Evolutionary conservation across 2,797 vertebrate genomes (phyloP).

Genomic region (Clarias platycephalus): DNA sequence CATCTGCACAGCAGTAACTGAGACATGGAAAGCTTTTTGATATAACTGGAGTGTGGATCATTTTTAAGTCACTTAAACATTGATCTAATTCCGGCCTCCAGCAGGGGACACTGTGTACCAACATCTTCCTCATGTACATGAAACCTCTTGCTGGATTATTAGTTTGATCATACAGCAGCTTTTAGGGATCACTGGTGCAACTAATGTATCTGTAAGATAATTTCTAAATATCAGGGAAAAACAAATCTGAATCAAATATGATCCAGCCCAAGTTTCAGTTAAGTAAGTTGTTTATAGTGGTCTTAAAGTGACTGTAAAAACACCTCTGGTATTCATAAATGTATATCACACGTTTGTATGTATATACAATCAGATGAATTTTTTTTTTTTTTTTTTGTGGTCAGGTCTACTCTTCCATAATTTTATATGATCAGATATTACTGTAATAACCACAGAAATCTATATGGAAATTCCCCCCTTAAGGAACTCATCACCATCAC

Average conservation of each 20-base stretch:
- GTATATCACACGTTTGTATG: no score
- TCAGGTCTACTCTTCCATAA: neutral
- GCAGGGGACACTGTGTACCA: constrained; percentile 19
- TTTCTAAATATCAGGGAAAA: neutral
- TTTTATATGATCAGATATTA: neutral
- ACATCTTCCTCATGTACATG: neutral
- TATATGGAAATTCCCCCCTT: neutral
- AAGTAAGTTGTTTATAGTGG: neutral
- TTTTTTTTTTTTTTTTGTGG: no score
- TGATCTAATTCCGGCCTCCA: neutral
- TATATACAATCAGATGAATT: no score
- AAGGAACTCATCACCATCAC: neutral
- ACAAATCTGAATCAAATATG: neutral
- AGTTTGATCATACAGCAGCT: neutral
- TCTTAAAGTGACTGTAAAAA: no score
- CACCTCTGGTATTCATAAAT: no score
- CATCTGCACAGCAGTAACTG: no score
- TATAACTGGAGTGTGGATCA: no score
- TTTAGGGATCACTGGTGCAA: neutral
- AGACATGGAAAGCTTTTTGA: no score
- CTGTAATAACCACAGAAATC: neutral
- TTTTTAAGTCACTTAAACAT: neutral
- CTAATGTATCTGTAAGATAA: neutral
- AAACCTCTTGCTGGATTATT: neutral
- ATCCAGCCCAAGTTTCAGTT: neutral